phyloP scores from a whole-genome alignment of 2,888 invertebrate genomes.

The Ophioninae sp. region DNA sequence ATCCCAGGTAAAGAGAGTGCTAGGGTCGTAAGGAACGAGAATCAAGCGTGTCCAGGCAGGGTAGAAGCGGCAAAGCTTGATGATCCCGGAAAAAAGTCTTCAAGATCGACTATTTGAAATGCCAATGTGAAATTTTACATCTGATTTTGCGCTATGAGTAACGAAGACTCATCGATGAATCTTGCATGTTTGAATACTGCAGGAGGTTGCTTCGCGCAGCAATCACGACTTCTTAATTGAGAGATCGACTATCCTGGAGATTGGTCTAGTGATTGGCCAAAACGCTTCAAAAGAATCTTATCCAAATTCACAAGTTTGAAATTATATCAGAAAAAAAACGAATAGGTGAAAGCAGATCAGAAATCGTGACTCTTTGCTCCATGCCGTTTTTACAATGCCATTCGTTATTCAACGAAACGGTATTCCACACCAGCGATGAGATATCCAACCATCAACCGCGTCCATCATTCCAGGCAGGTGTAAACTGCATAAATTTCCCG shows the following conservation, averaged over 20 bases:
- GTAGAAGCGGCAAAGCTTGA: not conserved
- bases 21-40: constrained; percentile 39
- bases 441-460: not conserved
- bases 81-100: not conserved
- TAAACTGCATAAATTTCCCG: constrained; percentile 47
- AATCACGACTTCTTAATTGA: not conserved
- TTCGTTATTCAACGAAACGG: not conserved
- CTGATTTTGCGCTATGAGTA: not conserved
- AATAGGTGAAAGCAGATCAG: not conserved
- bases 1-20: constrained; percentile 48
- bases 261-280: not conserved
- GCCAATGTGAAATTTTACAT: not conserved
- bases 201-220: not conserved
- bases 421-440: not conserved
- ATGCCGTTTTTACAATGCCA: not conserved
- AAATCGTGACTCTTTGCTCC: not conserved
- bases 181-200: not conserved
- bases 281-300: not conserved
- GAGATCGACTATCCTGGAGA: not conserved
- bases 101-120: not conserved
- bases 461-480: constrained; percentile 33
- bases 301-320: not conserved
- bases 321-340: not conserved
- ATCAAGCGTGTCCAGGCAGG: not conserved
- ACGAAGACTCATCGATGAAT: not conserved